These are phyloP conservation scores for Peromyscus eremicus DNA, from an alignment of 2,797 vertebrate genomes.

Conservation along the genomic window DNA sequence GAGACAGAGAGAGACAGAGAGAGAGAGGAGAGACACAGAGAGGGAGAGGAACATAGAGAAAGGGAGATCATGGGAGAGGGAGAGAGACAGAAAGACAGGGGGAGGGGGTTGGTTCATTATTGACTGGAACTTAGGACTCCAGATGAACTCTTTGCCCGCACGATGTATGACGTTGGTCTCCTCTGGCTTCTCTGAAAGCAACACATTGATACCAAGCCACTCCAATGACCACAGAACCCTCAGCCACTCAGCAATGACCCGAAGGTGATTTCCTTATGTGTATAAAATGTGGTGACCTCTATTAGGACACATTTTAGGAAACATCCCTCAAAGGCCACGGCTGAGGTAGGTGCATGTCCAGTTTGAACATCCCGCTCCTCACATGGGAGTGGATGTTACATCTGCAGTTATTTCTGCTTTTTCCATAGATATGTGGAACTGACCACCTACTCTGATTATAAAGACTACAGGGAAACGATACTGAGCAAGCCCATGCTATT, in stretches of 20 bases:
- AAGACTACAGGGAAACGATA: conserved; percentile 83
- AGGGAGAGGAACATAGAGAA: not conserved
- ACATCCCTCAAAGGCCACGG: not conserved
- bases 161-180: not conserved
- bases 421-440: conserved; percentile 75
- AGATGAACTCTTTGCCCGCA: not conserved
- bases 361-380: not conserved
- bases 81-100: not conserved
- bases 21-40: too few species aligned
- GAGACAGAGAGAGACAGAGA: too few species aligned
- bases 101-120: not conserved
- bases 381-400: not conserved
- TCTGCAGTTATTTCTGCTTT: not conserved
- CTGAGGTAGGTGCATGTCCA: too few species aligned
- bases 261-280: not conserved
- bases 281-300: not conserved
- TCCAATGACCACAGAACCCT: not conserved
- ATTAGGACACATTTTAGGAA: not conserved
- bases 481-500: conserved; percentile 83
- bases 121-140: not conserved
- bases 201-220: rapidly evolving
- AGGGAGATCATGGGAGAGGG: not conserved
- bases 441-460: conserved; percentile 81
- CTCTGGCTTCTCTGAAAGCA: not conserved
- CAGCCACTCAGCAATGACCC: not conserved